phyloP scores from a whole-genome alignment of 2,888 invertebrate genomes.

The Phyllotreta striolata region DNA sequence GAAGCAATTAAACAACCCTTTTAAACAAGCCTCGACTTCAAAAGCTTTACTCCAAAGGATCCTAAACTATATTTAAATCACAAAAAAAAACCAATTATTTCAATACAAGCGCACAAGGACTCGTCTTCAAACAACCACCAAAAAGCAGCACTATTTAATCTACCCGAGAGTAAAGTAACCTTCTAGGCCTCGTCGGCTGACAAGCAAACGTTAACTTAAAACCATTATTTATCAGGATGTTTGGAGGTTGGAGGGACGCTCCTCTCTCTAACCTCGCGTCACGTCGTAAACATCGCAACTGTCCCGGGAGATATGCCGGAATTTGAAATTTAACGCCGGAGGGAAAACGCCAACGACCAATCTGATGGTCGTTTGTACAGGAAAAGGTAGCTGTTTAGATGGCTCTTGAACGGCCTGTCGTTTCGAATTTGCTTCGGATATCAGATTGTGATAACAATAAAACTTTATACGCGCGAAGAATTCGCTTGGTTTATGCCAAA shows the following conservation, averaged over 20 bases:
- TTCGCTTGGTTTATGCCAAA: neutral
- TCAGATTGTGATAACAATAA: too few relatives aligned
- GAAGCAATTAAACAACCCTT: too few relatives aligned
- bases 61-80: conserved; percentile 8
- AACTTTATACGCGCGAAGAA: too few relatives aligned
- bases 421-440: too few relatives aligned
- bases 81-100: neutral
- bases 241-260: neutral
- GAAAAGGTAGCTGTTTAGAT: too few relatives aligned
- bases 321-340: conserved; percentile 6
- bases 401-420: too few relatives aligned
- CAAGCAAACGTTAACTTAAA: conserved; percentile 11
- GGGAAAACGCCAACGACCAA: neutral
- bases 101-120: too few relatives aligned
- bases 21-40: too few relatives aligned
- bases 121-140: too few relatives aligned
- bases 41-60: too few relatives aligned
- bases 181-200: neutral
- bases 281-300: conserved; percentile 9
- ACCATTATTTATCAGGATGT: conserved; percentile 5
- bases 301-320: neutral
- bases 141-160: too few relatives aligned
- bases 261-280: neutral
- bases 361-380: too few relatives aligned
- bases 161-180: neutral